Evolutionary conservation across 2,113 vertebrate genomes (phyloP).

Genomic region (Sakesphorus luctuosus): DNA sequence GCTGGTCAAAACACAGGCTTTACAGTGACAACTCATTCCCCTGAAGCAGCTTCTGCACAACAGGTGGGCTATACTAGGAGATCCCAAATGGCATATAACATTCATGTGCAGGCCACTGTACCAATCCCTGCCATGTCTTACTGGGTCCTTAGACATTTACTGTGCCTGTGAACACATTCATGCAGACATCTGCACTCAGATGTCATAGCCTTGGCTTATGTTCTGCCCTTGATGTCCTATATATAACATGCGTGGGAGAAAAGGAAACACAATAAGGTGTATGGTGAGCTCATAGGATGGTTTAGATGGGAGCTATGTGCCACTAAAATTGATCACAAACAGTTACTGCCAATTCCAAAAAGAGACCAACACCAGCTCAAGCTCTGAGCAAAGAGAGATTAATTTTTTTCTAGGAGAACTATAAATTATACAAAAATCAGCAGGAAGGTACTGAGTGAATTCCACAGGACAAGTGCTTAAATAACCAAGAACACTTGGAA

Average conservation of each 20-base stretch:
- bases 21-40: background rate
- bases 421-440: background rate
- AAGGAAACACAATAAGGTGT: background rate
- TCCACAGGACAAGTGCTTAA: background rate
- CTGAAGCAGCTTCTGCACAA: background rate
- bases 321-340: background rate
- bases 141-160: background rate
- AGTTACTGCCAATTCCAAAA: background rate
- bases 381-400: background rate
- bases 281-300: background rate
- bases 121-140: background rate
- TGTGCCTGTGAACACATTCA: background rate
- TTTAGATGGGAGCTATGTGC: background rate
- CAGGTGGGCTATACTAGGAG: background rate
- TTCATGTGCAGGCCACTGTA: background rate
- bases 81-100: background rate
- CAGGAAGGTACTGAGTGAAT: background rate
- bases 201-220: accelerated
- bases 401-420: background rate
- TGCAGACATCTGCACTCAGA: background rate
- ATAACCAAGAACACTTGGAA: background rate
- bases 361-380: background rate
- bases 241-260: background rate
- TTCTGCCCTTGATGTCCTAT: background rate
- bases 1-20: background rate